Conservation (phyloP, 2,797 vertebrate species). For the Cuculus canorus region DNA sequence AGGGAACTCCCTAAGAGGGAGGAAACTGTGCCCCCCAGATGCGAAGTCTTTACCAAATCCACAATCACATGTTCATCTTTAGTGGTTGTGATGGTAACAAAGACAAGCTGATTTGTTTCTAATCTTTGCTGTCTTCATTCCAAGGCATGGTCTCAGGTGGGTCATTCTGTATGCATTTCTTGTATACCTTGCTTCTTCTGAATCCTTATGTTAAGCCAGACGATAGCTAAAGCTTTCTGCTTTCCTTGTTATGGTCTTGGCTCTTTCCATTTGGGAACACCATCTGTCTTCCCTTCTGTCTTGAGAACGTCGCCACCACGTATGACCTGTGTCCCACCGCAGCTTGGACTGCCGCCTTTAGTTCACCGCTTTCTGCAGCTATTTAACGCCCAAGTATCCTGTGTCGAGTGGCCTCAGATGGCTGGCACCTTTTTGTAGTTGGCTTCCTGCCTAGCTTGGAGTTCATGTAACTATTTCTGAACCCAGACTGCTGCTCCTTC, state of each 20-base stretch:
- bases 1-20: background rate
- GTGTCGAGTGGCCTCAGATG: slow-evolving; percentile 41
- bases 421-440: slow-evolving; percentile 61
- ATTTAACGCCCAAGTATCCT: background rate
- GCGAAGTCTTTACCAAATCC: background rate
- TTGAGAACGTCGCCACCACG: background rate
- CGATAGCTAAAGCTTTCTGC: slow-evolving; percentile 7
- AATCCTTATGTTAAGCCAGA: slow-evolving; percentile 27
- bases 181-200: background rate
- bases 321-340: background rate
- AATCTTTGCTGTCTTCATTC: background rate
- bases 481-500: background rate
- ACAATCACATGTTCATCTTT: too few species aligned
- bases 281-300: slow-evolving; percentile 63
- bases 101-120: background rate
- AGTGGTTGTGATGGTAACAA: background rate
- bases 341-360: background rate
- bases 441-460: slow-evolving; percentile 53
- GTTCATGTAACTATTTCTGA: slow-evolving; percentile 35
- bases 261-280: slow-evolving; percentile 53
- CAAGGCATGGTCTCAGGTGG: background rate
- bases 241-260: slow-evolving; percentile 13
- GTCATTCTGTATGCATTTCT: background rate
- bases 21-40: background rate
- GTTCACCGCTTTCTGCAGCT: background rate